Conservation (phyloP, 2,797 vertebrate species). For the Crocodylus rhombifer region DNA sequence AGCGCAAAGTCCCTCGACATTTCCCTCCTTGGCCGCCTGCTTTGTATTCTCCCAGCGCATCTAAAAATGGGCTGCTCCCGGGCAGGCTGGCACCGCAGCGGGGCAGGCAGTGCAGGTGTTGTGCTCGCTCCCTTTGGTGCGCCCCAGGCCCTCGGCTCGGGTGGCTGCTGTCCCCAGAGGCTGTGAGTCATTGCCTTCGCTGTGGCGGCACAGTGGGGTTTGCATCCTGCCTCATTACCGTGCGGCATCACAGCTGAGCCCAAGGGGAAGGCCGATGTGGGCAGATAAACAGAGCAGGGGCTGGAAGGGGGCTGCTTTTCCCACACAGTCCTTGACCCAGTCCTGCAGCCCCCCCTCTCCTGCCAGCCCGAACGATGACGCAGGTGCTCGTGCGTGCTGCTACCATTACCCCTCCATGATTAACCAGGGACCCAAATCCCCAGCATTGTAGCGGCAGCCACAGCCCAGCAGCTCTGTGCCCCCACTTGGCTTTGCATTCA, state of each 20-base stretch:
- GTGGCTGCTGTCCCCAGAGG: background rate
- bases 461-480: no score
- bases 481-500: no score
- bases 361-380: background rate
- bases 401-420: background rate
- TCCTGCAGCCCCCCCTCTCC: background rate
- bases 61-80: background rate
- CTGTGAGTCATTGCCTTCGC: background rate
- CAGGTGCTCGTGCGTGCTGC: background rate
- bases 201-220: no score
- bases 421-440: background rate
- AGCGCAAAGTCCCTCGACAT: background rate
- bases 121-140: background rate
- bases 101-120: no score
- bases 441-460: background rate
- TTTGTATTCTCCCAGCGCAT: background rate
- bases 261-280: no score
- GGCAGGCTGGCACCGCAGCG: no score
- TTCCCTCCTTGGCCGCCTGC: background rate
- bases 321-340: background rate
- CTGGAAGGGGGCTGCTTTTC: background rate
- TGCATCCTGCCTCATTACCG: no score
- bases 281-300: background rate
- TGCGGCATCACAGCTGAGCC: no score
- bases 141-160: background rate